These are phyloP conservation scores for Erinaceus europaeus DNA, from an alignment of 2,113 vertebrate species.

Conservation along the genomic window DNA sequence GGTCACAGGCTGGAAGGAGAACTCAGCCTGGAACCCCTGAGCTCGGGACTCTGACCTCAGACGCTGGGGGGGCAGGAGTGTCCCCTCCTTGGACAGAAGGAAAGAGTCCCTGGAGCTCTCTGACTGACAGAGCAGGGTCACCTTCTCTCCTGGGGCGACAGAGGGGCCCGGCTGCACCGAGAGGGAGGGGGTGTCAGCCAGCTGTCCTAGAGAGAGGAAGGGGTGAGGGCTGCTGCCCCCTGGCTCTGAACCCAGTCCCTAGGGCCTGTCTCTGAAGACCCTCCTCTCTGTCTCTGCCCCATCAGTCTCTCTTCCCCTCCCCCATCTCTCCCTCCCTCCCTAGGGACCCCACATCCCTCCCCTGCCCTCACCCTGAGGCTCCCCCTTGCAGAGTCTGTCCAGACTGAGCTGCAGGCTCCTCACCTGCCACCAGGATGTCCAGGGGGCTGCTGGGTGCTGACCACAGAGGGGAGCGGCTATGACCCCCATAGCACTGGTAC, in stretches of 20 bases:
- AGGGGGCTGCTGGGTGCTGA: background rate
- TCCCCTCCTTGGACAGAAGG: background rate
- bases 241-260: background rate
- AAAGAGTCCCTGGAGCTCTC: accelerated
- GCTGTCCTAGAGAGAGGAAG: background rate
- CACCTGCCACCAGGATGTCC: slow-evolving; percentile 9
- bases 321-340: background rate
- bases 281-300: background rate
- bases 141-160: accelerated
- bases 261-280: background rate
- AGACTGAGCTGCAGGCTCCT: background rate
- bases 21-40: accelerated
- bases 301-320: accelerated
- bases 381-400: accelerated
- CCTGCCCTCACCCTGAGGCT: accelerated
- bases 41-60: accelerated
- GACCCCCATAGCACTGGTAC: background rate
- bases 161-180: accelerated
- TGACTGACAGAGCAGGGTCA: background rate
- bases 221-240: background rate
- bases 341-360: background rate
- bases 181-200: background rate
- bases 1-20: background rate
- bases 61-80: accelerated
- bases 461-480: accelerated